These are phyloP conservation scores for Cetonia aurata DNA, from an alignment of 2,888 invertebrate genomes.

Conservation along the genomic window DNA sequence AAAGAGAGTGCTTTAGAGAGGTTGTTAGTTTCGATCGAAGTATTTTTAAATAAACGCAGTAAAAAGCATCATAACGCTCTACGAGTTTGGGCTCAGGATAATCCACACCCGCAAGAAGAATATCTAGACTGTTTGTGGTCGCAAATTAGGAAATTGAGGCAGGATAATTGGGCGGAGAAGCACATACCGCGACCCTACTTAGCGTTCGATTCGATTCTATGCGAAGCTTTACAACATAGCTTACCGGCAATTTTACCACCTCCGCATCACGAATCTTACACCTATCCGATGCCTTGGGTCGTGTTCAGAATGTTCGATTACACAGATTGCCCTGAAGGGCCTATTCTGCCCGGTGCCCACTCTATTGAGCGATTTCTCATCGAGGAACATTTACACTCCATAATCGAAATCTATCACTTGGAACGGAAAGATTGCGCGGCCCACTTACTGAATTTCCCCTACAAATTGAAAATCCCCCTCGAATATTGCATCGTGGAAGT, in stretches of 20 bases:
- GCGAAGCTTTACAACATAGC: slow-evolving; percentile 96
- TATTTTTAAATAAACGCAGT: slow-evolving; percentile 91
- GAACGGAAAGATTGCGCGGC: slow-evolving; percentile 97
- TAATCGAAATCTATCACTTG: slow-evolving; percentile 86
- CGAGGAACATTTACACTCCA: slow-evolving; percentile 96
- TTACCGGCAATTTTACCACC: slow-evolving; percentile 92
- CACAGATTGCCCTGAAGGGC: slow-evolving; percentile 96
- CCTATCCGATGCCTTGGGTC: slow-evolving; percentile 95
- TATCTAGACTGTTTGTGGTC: slow-evolving; percentile 98
- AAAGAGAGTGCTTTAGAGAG: slow-evolving; percentile 94
- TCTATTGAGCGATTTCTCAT: slow-evolving; percentile 98
- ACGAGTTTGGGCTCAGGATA: slow-evolving; percentile 94
- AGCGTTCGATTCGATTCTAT: slow-evolving; percentile 94
- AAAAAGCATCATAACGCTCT: slow-evolving; percentile 95
- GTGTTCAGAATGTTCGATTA: slow-evolving; percentile 98
- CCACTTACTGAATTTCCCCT: slow-evolving; percentile 90
- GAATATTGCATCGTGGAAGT: slow-evolving; percentile 99
- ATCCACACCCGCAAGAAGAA: slow-evolving; percentile 96
- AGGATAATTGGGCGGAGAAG: slow-evolving; percentile 97
- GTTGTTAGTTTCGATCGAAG: slow-evolving; percentile 89
- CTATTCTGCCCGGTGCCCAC: slow-evolving; percentile 93
- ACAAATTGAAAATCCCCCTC: slow-evolving; percentile 93
- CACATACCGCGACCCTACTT: slow-evolving; percentile 96
- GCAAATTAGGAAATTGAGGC: slow-evolving; percentile 89
- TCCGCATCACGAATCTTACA: slow-evolving; percentile 89